A percentile compares a stretch with the other conserved stretches of the same genome.
phyloP scores from a whole-genome alignment of 2,797 vertebrate species.

The Anolis apletophallus region DNA sequence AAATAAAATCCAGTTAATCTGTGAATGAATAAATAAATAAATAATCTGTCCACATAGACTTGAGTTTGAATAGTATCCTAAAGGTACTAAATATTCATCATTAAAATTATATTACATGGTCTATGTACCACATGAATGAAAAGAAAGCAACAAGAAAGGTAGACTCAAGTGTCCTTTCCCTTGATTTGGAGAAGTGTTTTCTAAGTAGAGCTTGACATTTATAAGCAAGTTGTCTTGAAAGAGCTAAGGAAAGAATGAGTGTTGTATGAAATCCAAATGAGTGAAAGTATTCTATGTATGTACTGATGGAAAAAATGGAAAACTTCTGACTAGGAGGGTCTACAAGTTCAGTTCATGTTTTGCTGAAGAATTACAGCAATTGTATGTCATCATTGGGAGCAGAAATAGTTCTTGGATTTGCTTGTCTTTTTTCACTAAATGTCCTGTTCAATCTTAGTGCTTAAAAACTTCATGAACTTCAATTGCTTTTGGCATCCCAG shows the following conservation, averaged over 20 bases:
- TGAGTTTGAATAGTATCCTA: neutral
- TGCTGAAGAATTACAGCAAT: neutral
- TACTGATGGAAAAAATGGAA: neutral
- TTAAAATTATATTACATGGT: neutral
- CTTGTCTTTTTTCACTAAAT: neutral
- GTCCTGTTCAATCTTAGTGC: neutral
- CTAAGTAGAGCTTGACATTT: conserved; percentile 40
- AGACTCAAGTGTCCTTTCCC: neutral
- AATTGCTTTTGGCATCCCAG: conserved; percentile 3
- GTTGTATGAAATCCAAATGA: conserved; percentile 5
- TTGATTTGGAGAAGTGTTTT: conserved; percentile 13
- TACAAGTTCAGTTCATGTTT: conserved; percentile 17
- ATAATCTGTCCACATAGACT: neutral
- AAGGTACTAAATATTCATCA: neutral
- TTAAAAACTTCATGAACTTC: neutral
- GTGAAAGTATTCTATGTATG: conserved; percentile 13
- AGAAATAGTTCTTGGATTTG: neutral
- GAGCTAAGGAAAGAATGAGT: neutral
- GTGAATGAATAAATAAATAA: neutral
- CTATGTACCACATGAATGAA: neutral
- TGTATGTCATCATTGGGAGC: neutral
- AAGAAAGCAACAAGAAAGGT: neutral
- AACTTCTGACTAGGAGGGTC: conserved; percentile 15
- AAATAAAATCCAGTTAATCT: neutral
- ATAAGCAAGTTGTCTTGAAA: neutral